phyloP scores from a whole-genome alignment of 2,113 vertebrate species.

The Neodontobutis hainanensis region DNA sequence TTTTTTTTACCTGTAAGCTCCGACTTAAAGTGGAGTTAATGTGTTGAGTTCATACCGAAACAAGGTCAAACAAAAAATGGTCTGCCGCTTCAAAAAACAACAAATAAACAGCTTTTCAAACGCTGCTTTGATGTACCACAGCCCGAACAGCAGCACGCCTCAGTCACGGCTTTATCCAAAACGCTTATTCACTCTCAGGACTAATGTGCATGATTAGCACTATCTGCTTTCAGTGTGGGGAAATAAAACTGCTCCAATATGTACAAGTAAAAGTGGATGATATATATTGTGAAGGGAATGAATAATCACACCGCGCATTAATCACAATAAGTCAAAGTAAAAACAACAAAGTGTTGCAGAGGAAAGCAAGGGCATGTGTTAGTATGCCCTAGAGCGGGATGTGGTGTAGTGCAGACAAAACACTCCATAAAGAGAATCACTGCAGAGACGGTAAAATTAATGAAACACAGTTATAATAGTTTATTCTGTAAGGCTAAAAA shows the following conservation, averaged over 20 bases:
- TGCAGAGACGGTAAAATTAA: constrained; percentile 2
- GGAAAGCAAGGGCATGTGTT: constrained; percentile 32
- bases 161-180: constrained; percentile 47
- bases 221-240: constrained; percentile 11
- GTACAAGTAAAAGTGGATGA: background rate
- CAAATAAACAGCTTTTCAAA: constrained; percentile 52
- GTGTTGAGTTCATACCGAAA: constrained; percentile 53
- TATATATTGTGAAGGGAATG: constrained; percentile 20
- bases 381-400: constrained; percentile 3
- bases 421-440: background rate
- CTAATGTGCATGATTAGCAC: constrained; percentile 48
- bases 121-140: constrained; percentile 55
- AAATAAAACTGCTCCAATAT: background rate
- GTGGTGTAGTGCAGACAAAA: too few relatives aligned
- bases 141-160: constrained; percentile 36
- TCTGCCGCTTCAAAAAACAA: constrained; percentile 47
- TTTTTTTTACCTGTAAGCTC: constrained; percentile 30
- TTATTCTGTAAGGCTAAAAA: background rate
- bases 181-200: constrained; percentile 35
- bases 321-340: constrained; percentile 36
- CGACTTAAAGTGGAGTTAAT: constrained; percentile 55
- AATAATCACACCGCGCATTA: constrained; percentile 34
- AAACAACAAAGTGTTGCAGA: constrained; percentile 41
- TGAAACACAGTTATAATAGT: background rate
- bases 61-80: constrained; percentile 51